Evolutionary conservation across 2,113 vertebrate species (phyloP), one percentile per base, ranked within the genome.

Genomic region (Danionella cerebrum): DNA sequence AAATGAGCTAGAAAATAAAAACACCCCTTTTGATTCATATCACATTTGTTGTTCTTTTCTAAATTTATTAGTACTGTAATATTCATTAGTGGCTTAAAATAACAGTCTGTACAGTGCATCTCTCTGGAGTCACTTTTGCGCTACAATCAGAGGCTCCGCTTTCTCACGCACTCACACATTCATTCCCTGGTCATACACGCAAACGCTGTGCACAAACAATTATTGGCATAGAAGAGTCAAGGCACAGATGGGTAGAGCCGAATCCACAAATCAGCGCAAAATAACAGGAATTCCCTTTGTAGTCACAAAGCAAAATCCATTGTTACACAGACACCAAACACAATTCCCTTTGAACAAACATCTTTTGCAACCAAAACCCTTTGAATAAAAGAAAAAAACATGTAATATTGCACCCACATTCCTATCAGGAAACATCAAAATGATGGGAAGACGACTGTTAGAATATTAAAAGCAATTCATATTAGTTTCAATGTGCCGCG

Each of bases 331-430:
- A n/a, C n/a, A n/a, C n/a, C n/a, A n/a, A 52, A 16, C 27, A 41
- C 22, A 42, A 27, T n/a, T 59, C 22, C 36, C n/a, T 25, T 59
- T 59, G 42, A 59, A 59, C 36, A 36, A 35, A 21, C 29, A 33
- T 59, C 39, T 21, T 19, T 55, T 29, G 29, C 8, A 55, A 1
- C 52, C 22, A 55, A 55, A 55, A 55, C 19, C 11, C 57, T 44
- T 16, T 44, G 27, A 24, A 38, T 42, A 45, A 64, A 2, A 19
- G 12, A n/a, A 16, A 55, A 33, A 5, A 5, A 10, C 10, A 27
- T 18, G 18, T 53, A 62, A 64, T 82, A 85, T 84, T 87, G 82
- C 83, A 86, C 78, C 85, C 51, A 72, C 29, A 51, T 80, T 77
- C 6, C 74, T 59, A 6, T 19, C 33, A 69, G 58, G 36, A 54